Percentiles rank a stretch among this genome's conserved stretches.
Evolutionary conservation across 1,140 invertebrate genomes (phyloP).

Genomic region (Limonius californicus): DNA sequence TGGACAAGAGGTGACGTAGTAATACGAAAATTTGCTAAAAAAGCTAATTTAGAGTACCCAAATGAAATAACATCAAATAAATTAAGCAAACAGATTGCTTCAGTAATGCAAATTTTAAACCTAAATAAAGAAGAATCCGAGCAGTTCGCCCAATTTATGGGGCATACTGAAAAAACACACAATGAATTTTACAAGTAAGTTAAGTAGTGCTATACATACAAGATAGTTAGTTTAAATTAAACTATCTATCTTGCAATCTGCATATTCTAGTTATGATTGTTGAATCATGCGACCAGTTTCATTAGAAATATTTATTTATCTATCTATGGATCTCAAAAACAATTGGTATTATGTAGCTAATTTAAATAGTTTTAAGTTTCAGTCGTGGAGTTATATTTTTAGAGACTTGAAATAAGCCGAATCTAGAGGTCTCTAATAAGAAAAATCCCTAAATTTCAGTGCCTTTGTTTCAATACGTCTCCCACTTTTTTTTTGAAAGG

Average conservation of each 20-base stretch:
- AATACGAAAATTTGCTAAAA: conserved; percentile 16
- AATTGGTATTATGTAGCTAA: too few species aligned
- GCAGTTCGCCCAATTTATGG: conserved; percentile 30
- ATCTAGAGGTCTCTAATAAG: too few species aligned
- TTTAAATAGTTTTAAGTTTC: too few species aligned
- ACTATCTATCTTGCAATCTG: not conserved
- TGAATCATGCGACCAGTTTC: conserved; percentile 31
- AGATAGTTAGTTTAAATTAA: not conserved
- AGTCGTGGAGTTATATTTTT: too few species aligned
- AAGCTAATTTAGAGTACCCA: conserved; percentile 12
- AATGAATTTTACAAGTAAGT: conserved; percentile 31
- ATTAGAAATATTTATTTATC: too few species aligned
- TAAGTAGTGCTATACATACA: not conserved
- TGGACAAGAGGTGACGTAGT: conserved; percentile 16
- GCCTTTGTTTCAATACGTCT: too few species aligned
- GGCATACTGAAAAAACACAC: conserved; percentile 31
- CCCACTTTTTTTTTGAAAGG: too few species aligned
- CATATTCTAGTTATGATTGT: conserved; percentile 9
- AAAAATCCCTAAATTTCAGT: too few species aligned
- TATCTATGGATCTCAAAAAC: too few species aligned
- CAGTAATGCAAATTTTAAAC: conserved; percentile 30
- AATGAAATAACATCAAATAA: conserved; percentile 10
- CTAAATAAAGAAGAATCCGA: conserved; percentile 24
- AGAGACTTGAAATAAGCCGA: too few species aligned
- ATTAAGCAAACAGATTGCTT: conserved; percentile 22